Conservation (phyloP, 2,113 vertebrate species). For the Mustelus asterias region DNA sequence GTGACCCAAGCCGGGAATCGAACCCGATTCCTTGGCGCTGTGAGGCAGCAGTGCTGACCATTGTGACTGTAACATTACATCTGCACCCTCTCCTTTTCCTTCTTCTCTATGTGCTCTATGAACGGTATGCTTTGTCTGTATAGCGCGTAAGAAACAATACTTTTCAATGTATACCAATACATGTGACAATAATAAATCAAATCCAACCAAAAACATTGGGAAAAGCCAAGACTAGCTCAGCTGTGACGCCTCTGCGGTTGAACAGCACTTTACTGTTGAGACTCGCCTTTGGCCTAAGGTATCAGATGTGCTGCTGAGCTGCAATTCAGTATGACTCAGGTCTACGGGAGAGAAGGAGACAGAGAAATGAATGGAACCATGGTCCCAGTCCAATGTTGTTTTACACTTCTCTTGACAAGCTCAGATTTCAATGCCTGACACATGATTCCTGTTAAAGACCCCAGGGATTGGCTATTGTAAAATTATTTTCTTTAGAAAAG, state of each 20-base stretch:
- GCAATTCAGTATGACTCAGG: background rate
- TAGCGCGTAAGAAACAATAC: too few species aligned
- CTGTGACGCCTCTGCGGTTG: background rate
- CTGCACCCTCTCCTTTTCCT: too few species aligned
- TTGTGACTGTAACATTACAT: too few species aligned
- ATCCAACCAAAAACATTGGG: background rate
- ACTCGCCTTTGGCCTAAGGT: background rate
- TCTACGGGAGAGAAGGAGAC: background rate
- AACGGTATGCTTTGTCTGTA: too few species aligned
- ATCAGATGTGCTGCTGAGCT: background rate
- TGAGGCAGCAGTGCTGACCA: too few species aligned
- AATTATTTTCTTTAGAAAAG: background rate
- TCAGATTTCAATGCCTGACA: background rate
- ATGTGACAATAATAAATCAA: too few species aligned
- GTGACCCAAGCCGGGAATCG: too few species aligned
- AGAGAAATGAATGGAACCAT: background rate
- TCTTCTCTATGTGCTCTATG: too few species aligned
- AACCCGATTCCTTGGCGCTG: too few species aligned
- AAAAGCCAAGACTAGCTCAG: background rate
- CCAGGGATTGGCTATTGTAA: background rate
- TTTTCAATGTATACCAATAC: too few species aligned
- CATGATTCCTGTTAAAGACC: background rate
- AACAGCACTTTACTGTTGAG: background rate
- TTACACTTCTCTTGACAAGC: background rate
- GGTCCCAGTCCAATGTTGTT: background rate